Conservation (phyloP, 2,888 invertebrate species). For the Helobdella robusta region DNA sequence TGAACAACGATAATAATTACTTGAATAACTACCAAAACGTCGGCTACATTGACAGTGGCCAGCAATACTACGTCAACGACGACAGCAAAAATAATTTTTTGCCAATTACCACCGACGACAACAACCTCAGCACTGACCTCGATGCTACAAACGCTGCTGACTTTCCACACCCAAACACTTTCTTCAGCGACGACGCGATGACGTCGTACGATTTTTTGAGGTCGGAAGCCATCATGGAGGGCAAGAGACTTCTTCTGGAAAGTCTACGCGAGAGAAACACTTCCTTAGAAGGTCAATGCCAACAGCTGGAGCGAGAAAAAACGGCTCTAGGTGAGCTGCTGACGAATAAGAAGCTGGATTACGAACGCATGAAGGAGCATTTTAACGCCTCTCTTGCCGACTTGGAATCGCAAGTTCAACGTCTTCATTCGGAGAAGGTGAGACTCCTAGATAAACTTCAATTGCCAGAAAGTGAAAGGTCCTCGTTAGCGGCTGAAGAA, state of each 20-base stretch:
- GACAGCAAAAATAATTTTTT: background rate
- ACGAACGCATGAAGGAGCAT: conserved; percentile 34
- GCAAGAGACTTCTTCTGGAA: conserved; percentile 34
- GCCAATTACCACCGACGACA: background rate
- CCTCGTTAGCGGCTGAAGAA: conserved; percentile 33
- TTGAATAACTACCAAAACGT: background rate
- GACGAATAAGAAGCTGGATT: conserved; percentile 32
- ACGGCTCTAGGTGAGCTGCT: conserved; percentile 32
- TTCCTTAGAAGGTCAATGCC: conserved; percentile 30
- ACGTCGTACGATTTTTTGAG: conserved; percentile 21
- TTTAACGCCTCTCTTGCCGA: conserved; percentile 32
- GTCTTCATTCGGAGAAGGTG: conserved; percentile 39
- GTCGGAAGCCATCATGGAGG: conserved; percentile 36
- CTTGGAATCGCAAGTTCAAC: conserved; percentile 37
- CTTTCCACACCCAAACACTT: background rate
- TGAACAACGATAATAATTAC: background rate
- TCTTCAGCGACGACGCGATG: conserved; percentile 12
- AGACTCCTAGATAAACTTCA: conserved; percentile 38
- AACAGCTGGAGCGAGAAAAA: conserved; percentile 34
- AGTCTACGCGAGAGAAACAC: conserved; percentile 34
- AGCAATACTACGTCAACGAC: conserved; percentile 9
- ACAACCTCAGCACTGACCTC: background rate
- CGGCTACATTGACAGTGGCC: background rate
- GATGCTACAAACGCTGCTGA: background rate
- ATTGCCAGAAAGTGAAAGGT: conserved; percentile 36